Conservation (phyloP, 2,797 vertebrate genomes). For the Cossypha polioptera region DNA sequence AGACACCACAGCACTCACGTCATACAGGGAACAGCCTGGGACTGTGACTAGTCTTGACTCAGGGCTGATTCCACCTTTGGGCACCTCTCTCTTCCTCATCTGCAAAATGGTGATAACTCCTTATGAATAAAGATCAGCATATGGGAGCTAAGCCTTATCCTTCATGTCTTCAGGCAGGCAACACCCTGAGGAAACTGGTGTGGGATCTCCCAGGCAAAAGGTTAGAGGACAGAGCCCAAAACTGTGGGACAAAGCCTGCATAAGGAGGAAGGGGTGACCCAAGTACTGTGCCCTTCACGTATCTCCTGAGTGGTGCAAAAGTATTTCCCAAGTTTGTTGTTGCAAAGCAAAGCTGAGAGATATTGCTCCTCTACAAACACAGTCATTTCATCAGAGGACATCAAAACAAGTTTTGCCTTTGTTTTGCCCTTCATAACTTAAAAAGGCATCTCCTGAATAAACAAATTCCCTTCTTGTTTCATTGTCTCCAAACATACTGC, state of each 20-base stretch:
- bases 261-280: not conserved
- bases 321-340: not conserved
- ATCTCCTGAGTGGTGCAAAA: not conserved
- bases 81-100: not conserved
- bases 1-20: not conserved
- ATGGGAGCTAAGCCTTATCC: not conserved
- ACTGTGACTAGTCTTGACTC: not conserved
- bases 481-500: not conserved
- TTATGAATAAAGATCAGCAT: not conserved
- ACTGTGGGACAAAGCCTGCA: not conserved
- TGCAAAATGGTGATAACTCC: not conserved
- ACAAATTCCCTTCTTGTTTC: not conserved
- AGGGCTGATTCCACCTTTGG: not conserved
- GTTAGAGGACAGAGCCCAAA: not conserved
- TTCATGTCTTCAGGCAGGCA: not conserved
- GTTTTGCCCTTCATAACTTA: not conserved
- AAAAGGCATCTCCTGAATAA: not conserved
- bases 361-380: constrained; percentile 1
- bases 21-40: not conserved
- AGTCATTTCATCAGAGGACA: constrained; percentile 19
- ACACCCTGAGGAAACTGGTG: not conserved
- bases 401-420: constrained; percentile 18
- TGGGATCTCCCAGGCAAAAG: not conserved
- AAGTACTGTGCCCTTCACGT: not conserved
- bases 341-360: not conserved